A percentile compares a stretch with the other conserved stretches of the same genome.
These are phyloP conservation scores for Pelagia noctiluca DNA, from an alignment of 30 jellyfish, hydroid and myxozoan genomes.

Conservation along the genomic window DNA sequence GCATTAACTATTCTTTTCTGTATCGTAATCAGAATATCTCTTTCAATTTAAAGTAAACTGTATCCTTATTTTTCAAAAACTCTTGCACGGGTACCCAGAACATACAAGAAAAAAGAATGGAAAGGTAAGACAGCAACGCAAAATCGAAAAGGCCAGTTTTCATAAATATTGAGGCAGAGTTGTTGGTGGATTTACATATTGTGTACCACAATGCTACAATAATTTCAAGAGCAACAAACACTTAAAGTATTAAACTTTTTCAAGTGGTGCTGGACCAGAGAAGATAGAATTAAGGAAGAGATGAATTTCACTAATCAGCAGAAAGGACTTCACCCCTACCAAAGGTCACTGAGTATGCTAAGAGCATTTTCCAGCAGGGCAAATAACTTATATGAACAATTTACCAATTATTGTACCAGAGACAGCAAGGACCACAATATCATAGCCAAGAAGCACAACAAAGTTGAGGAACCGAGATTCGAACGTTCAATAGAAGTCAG, in stretches of 20 bases:
- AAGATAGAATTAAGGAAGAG: conserved; percentile 6
- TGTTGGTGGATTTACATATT: not conserved
- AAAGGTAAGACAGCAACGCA: too few relatives aligned
- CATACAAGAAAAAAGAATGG: too few relatives aligned
- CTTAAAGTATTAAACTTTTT: not conserved
- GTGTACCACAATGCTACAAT: not conserved
- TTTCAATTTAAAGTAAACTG: too few relatives aligned
- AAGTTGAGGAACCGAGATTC: conserved; percentile 13
- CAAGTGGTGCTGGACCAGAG: not conserved
- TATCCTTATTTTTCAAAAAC: too few relatives aligned
- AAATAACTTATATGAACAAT: conserved; percentile 35
- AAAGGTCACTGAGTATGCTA: conserved; percentile 42
- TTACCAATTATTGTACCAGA: conserved; percentile 26
- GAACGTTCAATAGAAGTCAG: not conserved
- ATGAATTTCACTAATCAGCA: too few relatives aligned
- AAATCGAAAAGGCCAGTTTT: too few relatives aligned
- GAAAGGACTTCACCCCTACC: conserved; percentile 21
- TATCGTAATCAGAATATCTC: too few relatives aligned
- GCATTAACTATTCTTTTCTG: too few relatives aligned
- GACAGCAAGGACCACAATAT: too few relatives aligned
- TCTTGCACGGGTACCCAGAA: too few relatives aligned
- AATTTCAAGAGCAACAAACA: not conserved
- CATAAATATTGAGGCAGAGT: too few relatives aligned
- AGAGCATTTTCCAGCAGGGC: conserved; percentile 42
- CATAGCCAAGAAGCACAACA: too few relatives aligned